Conservation (phyloP, 2,797 vertebrate species). For the Yasuhikotakia modesta region DNA sequence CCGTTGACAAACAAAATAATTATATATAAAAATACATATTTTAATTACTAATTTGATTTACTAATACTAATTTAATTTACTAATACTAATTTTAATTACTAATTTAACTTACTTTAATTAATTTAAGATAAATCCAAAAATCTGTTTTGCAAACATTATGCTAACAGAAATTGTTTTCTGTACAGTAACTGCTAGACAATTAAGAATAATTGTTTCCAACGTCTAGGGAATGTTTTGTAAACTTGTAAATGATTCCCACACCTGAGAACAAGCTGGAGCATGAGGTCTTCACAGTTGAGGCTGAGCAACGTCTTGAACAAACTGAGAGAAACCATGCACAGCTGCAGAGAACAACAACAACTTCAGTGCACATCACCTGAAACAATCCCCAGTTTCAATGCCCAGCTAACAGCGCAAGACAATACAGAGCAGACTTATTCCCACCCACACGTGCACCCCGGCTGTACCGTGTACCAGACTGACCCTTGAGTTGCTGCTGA, state of each 20-base stretch:
- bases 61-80: too few species aligned
- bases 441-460: not conserved
- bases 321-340: conserved; percentile 96
- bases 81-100: too few species aligned
- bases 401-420: not conserved
- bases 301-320: conserved; percentile 95
- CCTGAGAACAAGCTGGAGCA: conserved; percentile 96
- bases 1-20: too few species aligned
- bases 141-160: not conserved
- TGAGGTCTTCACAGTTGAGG: conserved; percentile 93
- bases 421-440: not conserved
- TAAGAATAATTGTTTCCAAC: not conserved
- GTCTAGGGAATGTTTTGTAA: not conserved
- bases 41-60: too few species aligned
- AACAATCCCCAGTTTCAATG: conserved; percentile 13
- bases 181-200: not conserved
- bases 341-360: conserved; percentile 64
- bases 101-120: too few species aligned
- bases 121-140: not conserved
- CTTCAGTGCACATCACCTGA: conserved; percentile 1
- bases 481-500: conserved; percentile 95
- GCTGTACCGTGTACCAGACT: conserved; percentile 49
- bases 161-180: not conserved
- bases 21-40: too few species aligned
- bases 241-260: conserved; percentile 14